Evolutionary conservation across 2,797 vertebrate species (phyloP), one percentile per base, ranked within the genome.

Genomic region (Sciurus carolinensis): DNA sequence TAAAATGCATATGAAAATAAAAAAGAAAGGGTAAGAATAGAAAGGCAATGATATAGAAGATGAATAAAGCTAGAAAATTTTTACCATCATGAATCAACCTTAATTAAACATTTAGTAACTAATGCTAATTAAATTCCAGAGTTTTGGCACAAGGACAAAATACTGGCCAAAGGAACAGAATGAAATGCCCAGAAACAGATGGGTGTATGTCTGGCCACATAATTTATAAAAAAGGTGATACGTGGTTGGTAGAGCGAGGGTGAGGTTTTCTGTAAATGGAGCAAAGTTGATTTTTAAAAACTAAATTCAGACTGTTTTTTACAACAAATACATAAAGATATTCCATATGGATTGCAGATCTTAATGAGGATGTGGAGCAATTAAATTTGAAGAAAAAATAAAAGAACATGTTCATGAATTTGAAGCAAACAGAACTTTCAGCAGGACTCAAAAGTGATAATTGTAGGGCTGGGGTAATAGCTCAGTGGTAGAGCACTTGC

Each of bases 1-100:
- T 67, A 54, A 77, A 92, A 77, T 92, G 39, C 57, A 67, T 39
- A 80, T 87, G 66, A 62, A 86, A 93, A 93, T 72, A 81, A 93
- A 67, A 67, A n/a, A n/a, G 33, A 66, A 64, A 80, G 66, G 14
- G 26, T 28, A 80, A 87, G 24, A 85, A 50, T 87, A 87, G 64
- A 86, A 92, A 71, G 17, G 14, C 73, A 79, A 81, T 52, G 44
- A 28, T 33, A 72, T 72, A 93, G 47, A 80, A 93, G 36, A 79
- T 69, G 18, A 93, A 87, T 72, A 81, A 93, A 52, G 13, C n/a
- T 15, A 67, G 72, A 85, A 39, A 77, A 54, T 36, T 50, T 85
- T 86, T n/a, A 80, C 24, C 36, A 59, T 28, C 50, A 87, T n/a
- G 64, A 77, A 88, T 71, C n/a, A 52, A 76, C 52, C 24, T 77